These are phyloP conservation scores for Dicrostonyx torquatus DNA, from an alignment of 2,797 vertebrate species.

Conservation along the genomic window DNA sequence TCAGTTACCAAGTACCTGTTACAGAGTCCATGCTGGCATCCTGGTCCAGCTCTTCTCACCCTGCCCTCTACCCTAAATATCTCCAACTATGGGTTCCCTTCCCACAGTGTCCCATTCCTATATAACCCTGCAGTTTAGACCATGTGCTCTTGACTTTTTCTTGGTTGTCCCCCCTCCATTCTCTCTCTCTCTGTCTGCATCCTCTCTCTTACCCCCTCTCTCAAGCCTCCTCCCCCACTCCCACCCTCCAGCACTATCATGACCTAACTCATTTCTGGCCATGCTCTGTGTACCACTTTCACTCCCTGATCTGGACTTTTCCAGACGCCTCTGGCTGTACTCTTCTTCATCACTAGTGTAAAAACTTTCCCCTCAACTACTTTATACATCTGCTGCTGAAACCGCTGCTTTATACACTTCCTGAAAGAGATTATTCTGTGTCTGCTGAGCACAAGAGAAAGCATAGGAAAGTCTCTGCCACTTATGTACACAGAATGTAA, in stretches of 20 bases:
- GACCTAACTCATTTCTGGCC: neutral
- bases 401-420: neutral
- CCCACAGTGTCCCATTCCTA: neutral
- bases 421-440: neutral
- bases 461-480: neutral
- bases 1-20: neutral
- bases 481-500: neutral
- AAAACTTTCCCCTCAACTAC: neutral
- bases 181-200: neutral
- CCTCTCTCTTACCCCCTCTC: neutral
- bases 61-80: no score
- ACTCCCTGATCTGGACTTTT: neutral
- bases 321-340: neutral
- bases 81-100: no score
- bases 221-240: rapidly evolving
- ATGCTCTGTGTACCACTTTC: neutral
- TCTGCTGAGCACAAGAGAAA: neutral
- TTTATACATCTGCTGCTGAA: neutral
- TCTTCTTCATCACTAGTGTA: neutral
- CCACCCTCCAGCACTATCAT: neutral
- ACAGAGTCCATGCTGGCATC: neutral
- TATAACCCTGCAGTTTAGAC: no score
- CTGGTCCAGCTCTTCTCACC: neutral
- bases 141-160: neutral
- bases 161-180: neutral